phyloP scores from a whole-genome alignment of 2,113 vertebrate genomes.

The Lepisosteus oculatus region DNA sequence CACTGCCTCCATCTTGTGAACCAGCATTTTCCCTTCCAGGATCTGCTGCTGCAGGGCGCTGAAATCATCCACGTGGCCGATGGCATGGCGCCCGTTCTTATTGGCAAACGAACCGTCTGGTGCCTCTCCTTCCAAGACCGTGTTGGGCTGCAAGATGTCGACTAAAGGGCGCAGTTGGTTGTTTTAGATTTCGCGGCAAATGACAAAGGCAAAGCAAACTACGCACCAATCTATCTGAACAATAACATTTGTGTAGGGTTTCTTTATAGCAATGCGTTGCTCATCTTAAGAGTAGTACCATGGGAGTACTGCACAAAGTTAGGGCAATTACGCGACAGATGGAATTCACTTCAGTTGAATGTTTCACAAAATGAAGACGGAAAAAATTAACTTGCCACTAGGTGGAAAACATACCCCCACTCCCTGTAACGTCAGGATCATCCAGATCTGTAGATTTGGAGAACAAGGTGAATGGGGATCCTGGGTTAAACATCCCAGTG shows the following conservation, averaged over 20 bases:
- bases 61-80: constrained; percentile 70
- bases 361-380: no score
- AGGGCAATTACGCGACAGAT: no score
- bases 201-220: no score
- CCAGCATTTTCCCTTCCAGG: constrained; percentile 62
- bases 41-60: constrained; percentile 75
- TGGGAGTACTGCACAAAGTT: no score
- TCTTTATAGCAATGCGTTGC: no score
- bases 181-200: no score
- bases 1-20: constrained; percentile 61
- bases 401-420: constrained; percentile 23
- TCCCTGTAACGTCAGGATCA: constrained; percentile 45
- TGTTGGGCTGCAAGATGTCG: constrained; percentile 61
- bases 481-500: constrained; percentile 53
- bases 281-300: no score
- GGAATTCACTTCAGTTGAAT: no score
- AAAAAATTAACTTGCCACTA: background rate
- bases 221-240: no score
- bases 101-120: constrained; percentile 39
- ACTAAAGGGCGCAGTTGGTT: background rate
- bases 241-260: no score
- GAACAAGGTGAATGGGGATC: constrained; percentile 39
- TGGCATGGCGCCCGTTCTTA: constrained; percentile 54
- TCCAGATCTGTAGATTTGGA: constrained; percentile 41
- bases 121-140: constrained; percentile 67